Evolutionary conservation across 2,113 vertebrate species (phyloP).

Genomic region (Panthera uncia): DNA sequence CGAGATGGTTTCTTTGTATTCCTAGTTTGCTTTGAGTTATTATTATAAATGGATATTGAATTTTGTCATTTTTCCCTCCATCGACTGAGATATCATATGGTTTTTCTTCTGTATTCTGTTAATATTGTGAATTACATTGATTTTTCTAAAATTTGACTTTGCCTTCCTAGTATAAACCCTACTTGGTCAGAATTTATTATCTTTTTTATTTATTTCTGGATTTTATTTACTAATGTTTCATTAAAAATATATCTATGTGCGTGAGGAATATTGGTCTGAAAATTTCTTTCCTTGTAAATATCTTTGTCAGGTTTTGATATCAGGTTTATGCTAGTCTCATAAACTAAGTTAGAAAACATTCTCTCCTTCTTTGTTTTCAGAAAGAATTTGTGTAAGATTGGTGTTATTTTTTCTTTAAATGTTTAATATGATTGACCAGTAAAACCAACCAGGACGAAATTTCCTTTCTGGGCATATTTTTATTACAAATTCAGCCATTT

Average conservation of each 20-base stretch:
- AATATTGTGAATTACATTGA: background rate
- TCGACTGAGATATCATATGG: background rate
- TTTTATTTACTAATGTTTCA: background rate
- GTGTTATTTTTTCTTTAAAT: background rate
- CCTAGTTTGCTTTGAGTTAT: background rate
- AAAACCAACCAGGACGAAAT: background rate
- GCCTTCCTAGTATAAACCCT: background rate
- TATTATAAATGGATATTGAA: constrained; percentile 33
- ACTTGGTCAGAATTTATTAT: background rate
- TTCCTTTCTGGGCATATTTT: background rate
- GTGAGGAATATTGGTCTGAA: background rate
- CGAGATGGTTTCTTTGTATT: background rate
- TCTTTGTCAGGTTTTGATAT: background rate
- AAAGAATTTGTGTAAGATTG: background rate
- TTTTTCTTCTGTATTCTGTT: constrained; percentile 15
- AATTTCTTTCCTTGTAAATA: background rate
- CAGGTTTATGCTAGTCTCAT: background rate
- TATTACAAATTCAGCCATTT: background rate
- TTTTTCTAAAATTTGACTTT: background rate
- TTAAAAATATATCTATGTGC: background rate
- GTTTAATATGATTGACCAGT: background rate
- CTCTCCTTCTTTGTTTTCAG: background rate
- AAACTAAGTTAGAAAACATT: background rate
- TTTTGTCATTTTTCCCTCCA: background rate
- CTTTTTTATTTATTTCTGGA: constrained; percentile 10